Evolutionary conservation across 2,888 invertebrate species (phyloP).

Genomic region (Harpalus rufipes): DNA sequence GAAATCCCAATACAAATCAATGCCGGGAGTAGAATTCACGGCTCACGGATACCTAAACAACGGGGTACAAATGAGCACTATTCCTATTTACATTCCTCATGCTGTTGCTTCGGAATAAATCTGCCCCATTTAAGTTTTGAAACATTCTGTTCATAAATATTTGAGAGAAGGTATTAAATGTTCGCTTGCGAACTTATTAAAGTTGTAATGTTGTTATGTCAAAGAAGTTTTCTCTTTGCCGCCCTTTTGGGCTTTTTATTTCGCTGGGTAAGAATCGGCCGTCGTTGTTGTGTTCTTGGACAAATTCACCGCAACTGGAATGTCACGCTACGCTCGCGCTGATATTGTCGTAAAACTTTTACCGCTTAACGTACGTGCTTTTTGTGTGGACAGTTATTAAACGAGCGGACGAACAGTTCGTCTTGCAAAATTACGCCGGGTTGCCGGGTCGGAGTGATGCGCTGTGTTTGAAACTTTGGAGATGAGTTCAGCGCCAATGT

Average conservation of each 20-base stretch:
- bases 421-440: slow-evolving; percentile 46
- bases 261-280: background rate
- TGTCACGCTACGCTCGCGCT: slow-evolving; percentile 44
- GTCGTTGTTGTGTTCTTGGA: slow-evolving; percentile 45
- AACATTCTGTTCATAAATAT: slow-evolving; percentile 62
- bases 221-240: slow-evolving; percentile 29
- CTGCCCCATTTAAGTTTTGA: slow-evolving; percentile 61
- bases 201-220: slow-evolving; percentile 59
- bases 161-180: slow-evolving; percentile 63
- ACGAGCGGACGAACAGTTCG: slow-evolving; percentile 47
- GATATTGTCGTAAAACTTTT: slow-evolving; percentile 64
- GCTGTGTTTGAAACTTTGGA: slow-evolving; percentile 41
- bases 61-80: background rate
- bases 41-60: slow-evolving; percentile 1
- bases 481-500: slow-evolving; percentile 42
- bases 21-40: background rate
- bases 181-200: slow-evolving; percentile 60
- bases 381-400: slow-evolving; percentile 63
- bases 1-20: slow-evolving; percentile 30
- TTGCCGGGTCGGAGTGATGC: slow-evolving; percentile 45
- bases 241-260: slow-evolving; percentile 12
- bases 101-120: slow-evolving; percentile 56
- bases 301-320: slow-evolving; percentile 61
- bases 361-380: slow-evolving; percentile 64
- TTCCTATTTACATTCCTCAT: slow-evolving; percentile 53